A percentile compares a stretch with the other conserved stretches of the same genome.
Evolutionary conservation across 2,113 vertebrate genomes (phyloP).

Genomic region (Gavialis gangeticus): DNA sequence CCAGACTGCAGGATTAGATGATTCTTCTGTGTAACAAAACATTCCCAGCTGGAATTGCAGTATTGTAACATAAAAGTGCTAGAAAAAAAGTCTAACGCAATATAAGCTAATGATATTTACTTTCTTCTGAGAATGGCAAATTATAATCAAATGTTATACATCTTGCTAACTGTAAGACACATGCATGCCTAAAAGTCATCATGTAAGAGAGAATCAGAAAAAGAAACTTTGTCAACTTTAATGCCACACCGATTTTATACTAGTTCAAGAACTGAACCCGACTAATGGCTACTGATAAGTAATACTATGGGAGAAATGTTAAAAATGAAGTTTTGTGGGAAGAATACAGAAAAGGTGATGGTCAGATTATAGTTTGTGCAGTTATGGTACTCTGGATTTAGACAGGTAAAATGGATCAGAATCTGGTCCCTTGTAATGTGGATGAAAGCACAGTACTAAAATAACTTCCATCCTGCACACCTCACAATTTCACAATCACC

Average conservation of each 20-base stretch:
- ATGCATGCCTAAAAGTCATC: no score
- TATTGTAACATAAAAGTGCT: not conserved
- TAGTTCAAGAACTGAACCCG: no score
- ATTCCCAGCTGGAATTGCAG: not conserved
- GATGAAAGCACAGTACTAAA: not conserved
- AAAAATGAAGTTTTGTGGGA: not conserved
- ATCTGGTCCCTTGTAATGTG: not conserved
- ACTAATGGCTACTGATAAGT: no score
- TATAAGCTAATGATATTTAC: no score
- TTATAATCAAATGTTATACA: no score
- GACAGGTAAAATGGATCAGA: not conserved
- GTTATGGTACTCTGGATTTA: not conserved
- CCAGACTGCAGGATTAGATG: not conserved
- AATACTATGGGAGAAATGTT: not conserved
- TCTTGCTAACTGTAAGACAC: no score
- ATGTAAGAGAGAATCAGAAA: no score
- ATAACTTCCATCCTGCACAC: not conserved
- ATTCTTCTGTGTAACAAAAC: not conserved
- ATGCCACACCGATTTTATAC: no score
- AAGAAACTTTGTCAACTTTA: no score
- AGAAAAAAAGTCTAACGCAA: no score
- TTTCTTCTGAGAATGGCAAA: no score
- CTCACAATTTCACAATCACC: not conserved
- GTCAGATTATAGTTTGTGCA: not conserved
- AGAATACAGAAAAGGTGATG: no score